phyloP scores from a whole-genome alignment of 2,113 vertebrate species.

The Psephotus haematonotus region DNA sequence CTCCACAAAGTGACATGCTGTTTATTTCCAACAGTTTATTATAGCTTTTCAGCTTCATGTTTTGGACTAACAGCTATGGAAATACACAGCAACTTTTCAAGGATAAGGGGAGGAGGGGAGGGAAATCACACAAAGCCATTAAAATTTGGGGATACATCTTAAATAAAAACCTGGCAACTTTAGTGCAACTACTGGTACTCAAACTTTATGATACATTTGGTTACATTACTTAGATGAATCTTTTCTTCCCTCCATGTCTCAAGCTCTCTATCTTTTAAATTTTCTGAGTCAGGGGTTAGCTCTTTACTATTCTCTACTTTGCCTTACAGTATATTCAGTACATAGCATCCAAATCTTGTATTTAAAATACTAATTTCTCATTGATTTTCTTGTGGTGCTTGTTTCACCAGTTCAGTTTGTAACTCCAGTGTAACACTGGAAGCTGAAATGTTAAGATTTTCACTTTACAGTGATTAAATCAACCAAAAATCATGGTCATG shows the following conservation, averaged over 20 bases:
- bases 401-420: neutral
- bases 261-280: neutral
- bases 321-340: neutral
- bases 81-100: neutral
- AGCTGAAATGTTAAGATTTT: neutral
- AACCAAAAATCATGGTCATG: neutral
- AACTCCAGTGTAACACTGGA: neutral
- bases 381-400: neutral
- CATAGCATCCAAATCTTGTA: neutral
- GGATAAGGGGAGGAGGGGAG: neutral
- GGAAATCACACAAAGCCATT: neutral
- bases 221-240: neutral
- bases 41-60: neutral
- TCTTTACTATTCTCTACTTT: neutral
- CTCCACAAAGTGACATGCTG: neutral
- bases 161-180: neutral
- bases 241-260: neutral
- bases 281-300: neutral
- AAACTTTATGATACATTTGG: neutral
- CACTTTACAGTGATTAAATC: neutral
- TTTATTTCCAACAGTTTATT: neutral
- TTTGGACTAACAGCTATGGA: neutral
- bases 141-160: neutral
- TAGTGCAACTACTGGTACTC: neutral
- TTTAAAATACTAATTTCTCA: neutral